Base-by-base conservation (phyloP, 1,140 invertebrate genomes). In the Drosophila nikananu region DNA sequence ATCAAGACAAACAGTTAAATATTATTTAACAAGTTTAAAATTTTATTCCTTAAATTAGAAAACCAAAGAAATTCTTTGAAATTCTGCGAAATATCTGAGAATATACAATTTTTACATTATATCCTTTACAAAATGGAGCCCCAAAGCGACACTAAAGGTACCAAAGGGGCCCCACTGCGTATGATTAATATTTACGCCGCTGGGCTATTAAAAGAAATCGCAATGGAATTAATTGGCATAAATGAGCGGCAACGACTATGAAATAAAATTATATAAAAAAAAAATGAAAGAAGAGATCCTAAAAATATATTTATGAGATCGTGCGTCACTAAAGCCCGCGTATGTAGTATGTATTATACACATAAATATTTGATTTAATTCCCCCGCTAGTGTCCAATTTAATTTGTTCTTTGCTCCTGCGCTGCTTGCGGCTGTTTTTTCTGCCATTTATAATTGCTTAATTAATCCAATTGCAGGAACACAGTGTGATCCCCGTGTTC, bases 381-480 rank as follows among this genome's bases (percentile, higher is more conserved):
- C 57, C 48, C 15, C 49, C 35, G 44, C 59, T 72, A 52, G 54
- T 78, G 48, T 83, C 51, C 51, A 70, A 65, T 60, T 86, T 51
- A 68, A 68, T 51, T 67, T 44, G 27, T 35, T 23, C 41, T 63
- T 67, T 46, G 59, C 46, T 58, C 41, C 39, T 67, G 25, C 35
- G 46, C n/a, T 41, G 59, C 39, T 37, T 10, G n/a, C 25, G 23
- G 42, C 19, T 35, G 67, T 44, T 80, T 81, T 81, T 68, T 59
- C 42, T 77, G 75, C 57, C 64, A 52, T 54, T 67, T 83, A 73
- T 75, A 83, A 86, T 86, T 86, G 79, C 77, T 77, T 91, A 91
- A 91, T 91, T 91, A 91, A 91, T 86, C 77, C 86, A 86, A 90
- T 91, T 90, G 86, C 86, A 81, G 77, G 48, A 70, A 73, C 68